Conservation (phyloP, 2,888 invertebrate species). For the Brachycybe producta region DNA sequence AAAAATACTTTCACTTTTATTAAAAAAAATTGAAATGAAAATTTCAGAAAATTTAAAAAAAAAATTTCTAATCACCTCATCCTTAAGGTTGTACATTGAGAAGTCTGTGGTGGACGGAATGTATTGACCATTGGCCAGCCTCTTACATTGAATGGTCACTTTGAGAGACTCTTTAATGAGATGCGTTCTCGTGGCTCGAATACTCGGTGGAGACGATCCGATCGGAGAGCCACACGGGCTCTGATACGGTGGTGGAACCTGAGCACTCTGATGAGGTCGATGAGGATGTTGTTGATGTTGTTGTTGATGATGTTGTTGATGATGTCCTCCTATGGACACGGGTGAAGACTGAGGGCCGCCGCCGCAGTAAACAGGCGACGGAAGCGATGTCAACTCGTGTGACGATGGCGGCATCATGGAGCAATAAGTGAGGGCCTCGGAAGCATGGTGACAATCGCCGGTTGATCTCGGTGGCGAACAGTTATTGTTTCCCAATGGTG, state of each 20-base stretch:
- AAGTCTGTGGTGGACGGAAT: constrained; percentile 18
- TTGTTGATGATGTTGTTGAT: constrained; percentile 4
- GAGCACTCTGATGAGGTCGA: too few species aligned
- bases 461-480: not conserved
- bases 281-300: constrained; percentile 9
- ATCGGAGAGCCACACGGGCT: constrained; percentile 2
- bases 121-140: constrained; percentile 49
- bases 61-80: too few species aligned
- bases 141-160: constrained; percentile 76
- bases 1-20: too few species aligned
- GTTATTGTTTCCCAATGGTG: not conserved
- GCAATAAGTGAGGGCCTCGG: too few species aligned
- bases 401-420: too few species aligned
- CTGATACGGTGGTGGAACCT: not conserved
- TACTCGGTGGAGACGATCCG: constrained; percentile 35
- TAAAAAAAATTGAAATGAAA: too few species aligned
- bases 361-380: not conserved
- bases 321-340: not conserved
- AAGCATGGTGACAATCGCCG: not conserved
- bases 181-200: constrained; percentile 70
- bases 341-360: not conserved
- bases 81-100: too few species aligned
- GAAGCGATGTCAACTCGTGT: too few species aligned
- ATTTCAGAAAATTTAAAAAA: too few species aligned
- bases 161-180: constrained; percentile 79